Base-by-base conservation (phyloP, 2,888 invertebrate species). In the Drosophila dives region DNA sequence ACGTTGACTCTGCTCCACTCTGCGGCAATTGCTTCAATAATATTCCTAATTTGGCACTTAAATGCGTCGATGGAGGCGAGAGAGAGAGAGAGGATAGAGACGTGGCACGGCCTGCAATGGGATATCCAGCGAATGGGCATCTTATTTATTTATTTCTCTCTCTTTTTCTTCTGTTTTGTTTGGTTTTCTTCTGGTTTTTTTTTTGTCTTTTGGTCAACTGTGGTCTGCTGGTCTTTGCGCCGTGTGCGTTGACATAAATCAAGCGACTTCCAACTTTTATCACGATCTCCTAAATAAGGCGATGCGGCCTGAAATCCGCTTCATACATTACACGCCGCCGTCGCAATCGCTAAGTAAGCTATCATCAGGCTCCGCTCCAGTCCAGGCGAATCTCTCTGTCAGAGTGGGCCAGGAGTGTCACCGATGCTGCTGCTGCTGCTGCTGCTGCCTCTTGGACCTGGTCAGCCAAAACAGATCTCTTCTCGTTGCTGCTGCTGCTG, bases 241-340 rank as follows among this genome's bases (percentile, higher is more conserved):
- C 63, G 70, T 79, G 73, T 90, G 90, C 88, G 86, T 89, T 90
- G 92, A 91, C 92, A 91, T 91, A 91, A 91, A 91, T 91, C 91
- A 91, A 91, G 91, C 91, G 91, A 92, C 92, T 91, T 91, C 91
- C 91, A 92, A 92, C 84, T 92, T 92, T 91, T 92, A 91, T 91
- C 91, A 91, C 91, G 91, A 91, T 91, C 91, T 91, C 91, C 89
- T 91, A 91, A 91, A 91, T 91, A 92, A 90, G 91, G 83, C 90
- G 90, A 88, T 81, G 91, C 90, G 75, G 83, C 82, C 90, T 77
- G 78, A 86, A 86, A 86, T 90, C 87, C 90, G 90, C 87, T 84
- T 89, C 90, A 75, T 81, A 80, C 90, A 89, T 79, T 81, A 83
- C 86, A 81, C 69, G 75, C 75, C 65, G 75, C 81, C 77, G 79